These are phyloP conservation scores for Gymnosoma rotundatum DNA, from an alignment of 2,888 invertebrate species.

Conservation along the genomic window DNA sequence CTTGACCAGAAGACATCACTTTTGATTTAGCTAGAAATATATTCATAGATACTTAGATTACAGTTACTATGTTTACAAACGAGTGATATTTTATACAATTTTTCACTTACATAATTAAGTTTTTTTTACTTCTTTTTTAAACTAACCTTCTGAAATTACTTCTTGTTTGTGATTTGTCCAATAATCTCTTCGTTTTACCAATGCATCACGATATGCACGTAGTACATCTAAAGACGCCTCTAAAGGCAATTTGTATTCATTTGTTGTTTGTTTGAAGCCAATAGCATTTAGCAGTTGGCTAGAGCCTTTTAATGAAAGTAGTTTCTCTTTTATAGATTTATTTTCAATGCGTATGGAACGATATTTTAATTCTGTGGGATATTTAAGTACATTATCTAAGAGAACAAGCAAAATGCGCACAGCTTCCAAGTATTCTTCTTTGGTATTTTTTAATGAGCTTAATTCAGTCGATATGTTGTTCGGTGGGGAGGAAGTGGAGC, in stretches of 20 bases:
- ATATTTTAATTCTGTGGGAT: slow-evolving; percentile 80
- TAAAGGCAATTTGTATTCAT: slow-evolving; percentile 75
- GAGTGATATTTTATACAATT: too few relatives aligned
- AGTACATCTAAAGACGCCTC: slow-evolving; percentile 78
- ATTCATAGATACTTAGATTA: not conserved
- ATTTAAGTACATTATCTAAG: slow-evolving; percentile 80
- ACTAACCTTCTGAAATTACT: slow-evolving; percentile 27
- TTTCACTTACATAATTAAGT: too few relatives aligned
- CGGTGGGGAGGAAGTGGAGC: slow-evolving; percentile 37
- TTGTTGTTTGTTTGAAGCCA: slow-evolving; percentile 76
- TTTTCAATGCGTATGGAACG: slow-evolving; percentile 80
- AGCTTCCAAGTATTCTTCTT: slow-evolving; percentile 78
- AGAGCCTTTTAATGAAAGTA: slow-evolving; percentile 78
- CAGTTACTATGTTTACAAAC: not conserved
- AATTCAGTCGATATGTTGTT: slow-evolving; percentile 29
- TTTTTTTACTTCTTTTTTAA: not conserved
- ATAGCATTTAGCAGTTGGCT: slow-evolving; percentile 78
- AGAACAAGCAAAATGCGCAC: slow-evolving; percentile 80
- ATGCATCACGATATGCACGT: slow-evolving; percentile 78
- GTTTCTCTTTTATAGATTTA: slow-evolving; percentile 80
- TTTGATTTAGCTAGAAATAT: slow-evolving; percentile 25
- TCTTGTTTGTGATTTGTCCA: slow-evolving; percentile 73
- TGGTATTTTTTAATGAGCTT: slow-evolving; percentile 74
- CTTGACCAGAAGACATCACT: slow-evolving; percentile 16
- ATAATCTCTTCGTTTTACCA: slow-evolving; percentile 75